Base-by-base conservation (phyloP, 2,888 invertebrate species). In the Stictocephala bisonia region DNA sequence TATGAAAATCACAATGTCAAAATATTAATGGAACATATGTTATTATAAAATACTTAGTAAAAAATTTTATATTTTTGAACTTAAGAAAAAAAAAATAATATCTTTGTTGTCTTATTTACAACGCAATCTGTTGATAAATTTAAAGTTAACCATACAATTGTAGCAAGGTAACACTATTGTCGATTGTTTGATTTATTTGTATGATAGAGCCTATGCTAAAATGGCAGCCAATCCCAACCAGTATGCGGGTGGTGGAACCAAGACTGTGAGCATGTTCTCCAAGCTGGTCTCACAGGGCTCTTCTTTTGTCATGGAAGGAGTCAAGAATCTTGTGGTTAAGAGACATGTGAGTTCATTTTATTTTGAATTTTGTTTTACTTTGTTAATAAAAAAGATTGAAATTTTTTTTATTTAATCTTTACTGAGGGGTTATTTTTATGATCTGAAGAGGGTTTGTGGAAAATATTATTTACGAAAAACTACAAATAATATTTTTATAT, bases 251-350 rank as follows among this genome's bases (percentile, higher is more conserved):
- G 94, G 94, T 31, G 97, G 96, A 26, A 97, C 97, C 0, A 97
- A 96, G 85, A 98, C 98, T 0, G 95, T 97, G 0, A 95, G 93
- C 75, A 99, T 99, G 99, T 98, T 99, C 85, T 96, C 97, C 7
- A 99, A 99, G 85, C 87, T 99, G 71, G 94, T 99, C 81, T 94
- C 94, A 7, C 97, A 98, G 83, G 97, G 98, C 22, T 99, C 98
- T 0, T 95, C 96, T 35, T 98, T 99, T 84, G 97, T 99, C 0
- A 99, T 99, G 98, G 99, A 99, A 85, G 99, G 98, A 40, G 98
- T 99, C 0, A 97, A 98, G 85, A 99, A 99, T 87, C 89, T 99
- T 80, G 99, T 99, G 18, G 95, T 99, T 7, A 99, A 99, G 85
- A 92, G 95, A 86, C 98, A 99, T 86, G 95, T 95, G 84, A 89